Evolutionary conservation across 2,797 vertebrate species (phyloP).

Genomic region (Tapirus indicus): DNA sequence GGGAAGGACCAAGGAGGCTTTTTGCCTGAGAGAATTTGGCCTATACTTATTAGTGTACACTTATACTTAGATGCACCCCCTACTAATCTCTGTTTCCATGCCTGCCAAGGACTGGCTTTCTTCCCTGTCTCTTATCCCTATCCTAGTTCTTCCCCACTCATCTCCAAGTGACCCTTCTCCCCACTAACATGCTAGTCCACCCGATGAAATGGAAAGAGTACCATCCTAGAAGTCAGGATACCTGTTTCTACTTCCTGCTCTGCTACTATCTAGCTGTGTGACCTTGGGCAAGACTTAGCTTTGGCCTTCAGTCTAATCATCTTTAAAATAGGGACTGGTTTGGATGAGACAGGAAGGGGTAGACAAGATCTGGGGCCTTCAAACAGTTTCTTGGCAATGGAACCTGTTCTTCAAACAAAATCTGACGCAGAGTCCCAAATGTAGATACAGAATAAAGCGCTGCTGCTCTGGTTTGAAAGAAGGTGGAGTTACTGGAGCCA

Average conservation of each 20-base stretch:
- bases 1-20: not conserved
- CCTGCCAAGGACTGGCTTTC: constrained; percentile 43
- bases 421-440: not conserved
- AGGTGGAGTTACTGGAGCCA: not conserved
- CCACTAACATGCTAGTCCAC: not conserved
- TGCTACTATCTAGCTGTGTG: not conserved
- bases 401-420: constrained; percentile 50
- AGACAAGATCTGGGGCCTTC: not conserved
- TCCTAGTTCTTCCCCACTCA: not conserved
- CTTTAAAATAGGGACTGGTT: constrained; percentile 34
- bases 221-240: not conserved
- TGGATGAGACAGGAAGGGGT: not conserved
- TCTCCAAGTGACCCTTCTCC: not conserved
- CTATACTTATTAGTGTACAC: constrained; percentile 49
- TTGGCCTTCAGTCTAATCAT: constrained; percentile 13
- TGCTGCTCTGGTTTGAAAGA: not conserved
- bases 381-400: not conserved
- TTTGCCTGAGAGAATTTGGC: constrained; percentile 51
- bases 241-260: not conserved
- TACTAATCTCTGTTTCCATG: constrained; percentile 46
- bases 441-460: not conserved
- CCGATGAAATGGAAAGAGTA: not conserved
- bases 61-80: constrained; percentile 31
- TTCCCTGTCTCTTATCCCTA: not conserved
- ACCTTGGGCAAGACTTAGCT: not conserved